Percentiles rank a stretch among this genome's conserved stretches.
phyloP scores from a whole-genome alignment of 2,113 vertebrate genomes.

The Centropristis striata region DNA sequence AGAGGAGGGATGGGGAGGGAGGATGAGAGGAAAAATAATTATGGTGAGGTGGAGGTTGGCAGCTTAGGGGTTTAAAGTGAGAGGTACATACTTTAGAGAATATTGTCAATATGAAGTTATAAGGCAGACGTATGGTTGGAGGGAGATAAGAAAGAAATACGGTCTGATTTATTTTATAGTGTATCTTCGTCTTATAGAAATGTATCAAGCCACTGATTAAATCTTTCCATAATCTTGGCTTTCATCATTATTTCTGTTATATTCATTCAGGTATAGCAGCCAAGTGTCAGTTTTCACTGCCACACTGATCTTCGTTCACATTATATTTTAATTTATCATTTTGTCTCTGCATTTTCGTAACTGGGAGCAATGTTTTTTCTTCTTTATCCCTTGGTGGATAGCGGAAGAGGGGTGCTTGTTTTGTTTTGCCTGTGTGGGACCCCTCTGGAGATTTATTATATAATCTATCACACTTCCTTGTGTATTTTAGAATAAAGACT shows the following conservation, averaged over 20 bases:
- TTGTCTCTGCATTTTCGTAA: not conserved
- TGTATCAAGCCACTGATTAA: conserved; percentile 1
- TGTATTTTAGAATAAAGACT: conserved; percentile 24
- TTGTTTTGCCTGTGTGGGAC: not conserved
- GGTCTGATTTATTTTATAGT: not conserved
- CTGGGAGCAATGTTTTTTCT: conserved; percentile 6
- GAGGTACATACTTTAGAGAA: conserved; percentile 27
- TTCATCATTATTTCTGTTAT: not conserved
- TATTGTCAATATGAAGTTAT: conserved; percentile 48
- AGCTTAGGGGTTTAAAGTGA: conserved; percentile 26
- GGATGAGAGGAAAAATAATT: conserved; percentile 61
- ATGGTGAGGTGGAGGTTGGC: conserved; percentile 44
- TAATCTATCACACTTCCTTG: conserved; percentile 5
- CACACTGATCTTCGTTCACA: not conserved
- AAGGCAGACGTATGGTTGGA: conserved; percentile 14
- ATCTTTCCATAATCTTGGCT: not conserved
- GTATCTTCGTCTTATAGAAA: conserved; percentile 11
- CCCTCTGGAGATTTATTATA: conserved; percentile 34
- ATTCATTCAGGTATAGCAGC: not conserved
- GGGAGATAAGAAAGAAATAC: conserved; percentile 15
- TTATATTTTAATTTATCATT: no score
- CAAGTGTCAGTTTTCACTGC: not conserved
- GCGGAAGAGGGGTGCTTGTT: not conserved
- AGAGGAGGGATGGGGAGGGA: conserved; percentile 20
- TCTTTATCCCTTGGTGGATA: not conserved